Conservation (phyloP, 2,797 vertebrate genomes). For the Phataginus tricuspis region DNA sequence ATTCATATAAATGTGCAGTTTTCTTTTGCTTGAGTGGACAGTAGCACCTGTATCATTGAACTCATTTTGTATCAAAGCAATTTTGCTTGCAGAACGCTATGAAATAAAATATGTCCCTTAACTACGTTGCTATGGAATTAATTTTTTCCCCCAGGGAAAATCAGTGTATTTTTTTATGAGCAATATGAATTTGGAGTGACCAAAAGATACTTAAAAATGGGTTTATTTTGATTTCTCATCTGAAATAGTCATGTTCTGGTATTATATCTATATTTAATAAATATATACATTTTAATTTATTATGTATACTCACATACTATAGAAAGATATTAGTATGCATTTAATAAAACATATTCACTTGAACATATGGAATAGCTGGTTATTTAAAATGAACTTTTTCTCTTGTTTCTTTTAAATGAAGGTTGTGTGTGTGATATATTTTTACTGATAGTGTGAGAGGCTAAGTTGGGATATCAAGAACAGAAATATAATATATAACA, state of each 20-base stretch:
- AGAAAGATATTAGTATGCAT: slow-evolving; percentile 83
- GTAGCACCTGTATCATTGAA: slow-evolving; percentile 93
- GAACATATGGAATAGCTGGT: slow-evolving; percentile 77
- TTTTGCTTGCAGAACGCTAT: slow-evolving; percentile 96
- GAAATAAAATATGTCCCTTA: slow-evolving; percentile 89
- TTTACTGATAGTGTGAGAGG: neutral
- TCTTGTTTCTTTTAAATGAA: slow-evolving; percentile 54
- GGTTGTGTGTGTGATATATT: neutral
- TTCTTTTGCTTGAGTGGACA: slow-evolving; percentile 96
- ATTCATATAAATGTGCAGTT: slow-evolving; percentile 92
- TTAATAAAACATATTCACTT: slow-evolving; percentile 87
- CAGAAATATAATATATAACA: neutral
- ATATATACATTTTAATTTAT: slow-evolving; percentile 84
- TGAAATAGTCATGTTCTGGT: slow-evolving; percentile 82
- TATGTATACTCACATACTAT: slow-evolving; percentile 82
- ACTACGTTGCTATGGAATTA: slow-evolving; percentile 86
- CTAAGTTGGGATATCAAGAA: neutral
- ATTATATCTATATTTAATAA: slow-evolving; percentile 85
- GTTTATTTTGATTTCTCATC: slow-evolving; percentile 84
- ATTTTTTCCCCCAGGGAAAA: slow-evolving; percentile 84
- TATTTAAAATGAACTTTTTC: slow-evolving; percentile 76
- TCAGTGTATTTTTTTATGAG: slow-evolving; percentile 80
- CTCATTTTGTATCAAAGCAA: slow-evolving; percentile 94
- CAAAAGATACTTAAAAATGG: slow-evolving; percentile 80
- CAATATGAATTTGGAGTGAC: slow-evolving; percentile 81